phyloP scores from a whole-genome alignment of 2,797 vertebrate genomes.

The Protosalanx chinensis region DNA sequence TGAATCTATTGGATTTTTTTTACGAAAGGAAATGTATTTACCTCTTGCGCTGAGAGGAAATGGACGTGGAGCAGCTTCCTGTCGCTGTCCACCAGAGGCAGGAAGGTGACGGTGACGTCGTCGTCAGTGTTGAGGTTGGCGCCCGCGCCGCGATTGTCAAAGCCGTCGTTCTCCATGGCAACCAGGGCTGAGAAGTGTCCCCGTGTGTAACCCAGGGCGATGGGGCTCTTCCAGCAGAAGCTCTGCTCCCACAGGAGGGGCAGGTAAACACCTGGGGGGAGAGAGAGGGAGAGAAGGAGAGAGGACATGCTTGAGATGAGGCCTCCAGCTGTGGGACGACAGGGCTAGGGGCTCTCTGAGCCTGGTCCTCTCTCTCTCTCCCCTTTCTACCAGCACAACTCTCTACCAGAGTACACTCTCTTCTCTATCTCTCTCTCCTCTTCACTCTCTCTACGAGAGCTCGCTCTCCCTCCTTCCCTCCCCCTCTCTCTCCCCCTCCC shows the following conservation, averaged over 20 bases:
- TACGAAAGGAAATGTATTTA: conserved; percentile 32
- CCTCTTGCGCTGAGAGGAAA: conserved; percentile 89
- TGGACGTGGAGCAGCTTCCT: conserved; percentile 86
- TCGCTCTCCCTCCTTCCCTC: background rate
- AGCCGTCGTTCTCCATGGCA: conserved; percentile 90
- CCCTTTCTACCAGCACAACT: too few species aligned
- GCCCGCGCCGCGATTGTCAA: conserved; percentile 85
- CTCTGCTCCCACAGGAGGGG: conserved; percentile 91
- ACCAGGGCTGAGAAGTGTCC: conserved; percentile 91
- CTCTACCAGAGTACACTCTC: background rate
- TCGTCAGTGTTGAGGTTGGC: conserved; percentile 89
- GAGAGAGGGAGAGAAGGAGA: background rate
- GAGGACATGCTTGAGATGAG: too few species aligned
- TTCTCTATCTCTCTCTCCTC: conserved; percentile 9
- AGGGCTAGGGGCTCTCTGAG: conserved; percentile 10
- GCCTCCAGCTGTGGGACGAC: too few species aligned
- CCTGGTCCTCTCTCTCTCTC: too few species aligned
- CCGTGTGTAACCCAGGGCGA: conserved; percentile 87
- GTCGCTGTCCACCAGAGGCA: conserved; percentile 87
- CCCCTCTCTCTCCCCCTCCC: background rate
- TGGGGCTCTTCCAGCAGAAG: conserved; percentile 91
- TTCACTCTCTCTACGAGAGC: too few species aligned
- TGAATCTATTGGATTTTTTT: too few species aligned
- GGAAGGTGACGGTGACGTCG: conserved; percentile 85
- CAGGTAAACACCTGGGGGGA: conserved; percentile 78